Conservation (phyloP, 2,888 invertebrate species). For the Bruchidius siliquastri region DNA sequence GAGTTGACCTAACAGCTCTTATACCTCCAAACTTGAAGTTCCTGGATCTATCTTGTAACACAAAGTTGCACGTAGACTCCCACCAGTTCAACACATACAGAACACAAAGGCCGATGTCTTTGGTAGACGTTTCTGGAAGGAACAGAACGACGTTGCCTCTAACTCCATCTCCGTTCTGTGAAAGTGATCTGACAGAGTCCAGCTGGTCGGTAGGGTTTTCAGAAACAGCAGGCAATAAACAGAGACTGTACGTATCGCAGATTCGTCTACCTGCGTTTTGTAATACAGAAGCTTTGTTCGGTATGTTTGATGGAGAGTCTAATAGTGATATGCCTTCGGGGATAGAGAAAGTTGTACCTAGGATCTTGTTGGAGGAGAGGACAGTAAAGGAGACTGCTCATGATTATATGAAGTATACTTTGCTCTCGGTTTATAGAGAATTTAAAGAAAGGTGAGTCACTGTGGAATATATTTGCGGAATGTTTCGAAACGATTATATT, state of each 20-base stretch:
- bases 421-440: constrained; percentile 74
- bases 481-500: too few relatives aligned
- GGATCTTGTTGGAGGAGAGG: constrained; percentile 74
- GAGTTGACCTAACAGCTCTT: constrained; percentile 68
- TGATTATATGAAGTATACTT: constrained; percentile 81
- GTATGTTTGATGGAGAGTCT: constrained; percentile 77
- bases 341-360: constrained; percentile 70
- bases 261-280: constrained; percentile 73
- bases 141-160: constrained; percentile 65
- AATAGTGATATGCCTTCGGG: constrained; percentile 63
- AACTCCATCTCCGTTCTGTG: constrained; percentile 47
- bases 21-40: constrained; percentile 81
- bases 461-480: too few relatives aligned
- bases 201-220: constrained; percentile 83
- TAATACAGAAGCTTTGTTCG: constrained; percentile 75
- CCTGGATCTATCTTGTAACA: constrained; percentile 79
- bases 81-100: constrained; percentile 74
- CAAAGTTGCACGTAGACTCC: constrained; percentile 76
- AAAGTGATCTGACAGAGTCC: constrained; percentile 58
- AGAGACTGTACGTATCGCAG: constrained; percentile 73
- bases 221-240: constrained; percentile 71
- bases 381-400: constrained; percentile 74
- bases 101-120: constrained; percentile 73
- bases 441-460: constrained; percentile 58
- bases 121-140: constrained; percentile 80